These are phyloP conservation scores for Candidula unifasciata DNA, from an alignment of 2,888 invertebrate genomes.

Conservation along the genomic window DNA sequence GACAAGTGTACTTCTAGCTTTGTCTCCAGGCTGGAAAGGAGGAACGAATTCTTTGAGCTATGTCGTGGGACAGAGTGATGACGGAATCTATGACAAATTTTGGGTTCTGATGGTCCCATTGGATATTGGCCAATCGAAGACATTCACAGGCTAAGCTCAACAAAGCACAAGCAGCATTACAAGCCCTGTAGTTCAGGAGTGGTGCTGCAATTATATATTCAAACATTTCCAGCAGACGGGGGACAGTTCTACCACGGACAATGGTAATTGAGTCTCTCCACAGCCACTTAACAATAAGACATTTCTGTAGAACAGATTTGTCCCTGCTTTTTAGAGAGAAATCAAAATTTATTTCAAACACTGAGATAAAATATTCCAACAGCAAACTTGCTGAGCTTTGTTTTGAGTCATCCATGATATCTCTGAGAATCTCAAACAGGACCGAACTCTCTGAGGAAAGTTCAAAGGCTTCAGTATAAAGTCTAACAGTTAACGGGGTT, in stretches of 20 bases:
- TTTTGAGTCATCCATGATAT: not conserved
- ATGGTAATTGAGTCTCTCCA: slow-evolving; percentile 62
- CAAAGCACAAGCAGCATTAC: slow-evolving; percentile 17
- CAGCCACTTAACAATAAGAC: slow-evolving; percentile 61
- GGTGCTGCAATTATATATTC: slow-evolving; percentile 23
- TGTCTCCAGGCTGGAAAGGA: not conserved
- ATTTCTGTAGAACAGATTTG: slow-evolving; percentile 10
- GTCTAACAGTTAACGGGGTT: not conserved
- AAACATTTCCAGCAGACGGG: slow-evolving; percentile 59
- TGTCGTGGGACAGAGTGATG: not conserved
- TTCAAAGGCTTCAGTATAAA: slow-evolving; percentile 37
- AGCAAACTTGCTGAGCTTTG: slow-evolving; percentile 11
- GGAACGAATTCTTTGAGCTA: slow-evolving; percentile 28
- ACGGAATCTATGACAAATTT: slow-evolving; percentile 30
- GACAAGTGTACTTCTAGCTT: slow-evolving; percentile 50
- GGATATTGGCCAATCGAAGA: not conserved
- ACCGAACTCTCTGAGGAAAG: not conserved
- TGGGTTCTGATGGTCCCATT: slow-evolving; percentile 18
- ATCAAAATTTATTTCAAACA: slow-evolving; percentile 56
- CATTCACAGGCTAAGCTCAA: slow-evolving; percentile 34
- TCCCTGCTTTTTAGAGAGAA: slow-evolving; percentile 41
- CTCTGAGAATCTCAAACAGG: slow-evolving; percentile 24
- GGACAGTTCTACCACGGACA: slow-evolving; percentile 57
- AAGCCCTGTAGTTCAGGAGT: not conserved
- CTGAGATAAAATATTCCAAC: slow-evolving; percentile 54